Percentiles rank a stretch among this genome's conserved stretches.
Conservation (phyloP, 2,888 invertebrate genomes). For the Mythimna loreyi region DNA sequence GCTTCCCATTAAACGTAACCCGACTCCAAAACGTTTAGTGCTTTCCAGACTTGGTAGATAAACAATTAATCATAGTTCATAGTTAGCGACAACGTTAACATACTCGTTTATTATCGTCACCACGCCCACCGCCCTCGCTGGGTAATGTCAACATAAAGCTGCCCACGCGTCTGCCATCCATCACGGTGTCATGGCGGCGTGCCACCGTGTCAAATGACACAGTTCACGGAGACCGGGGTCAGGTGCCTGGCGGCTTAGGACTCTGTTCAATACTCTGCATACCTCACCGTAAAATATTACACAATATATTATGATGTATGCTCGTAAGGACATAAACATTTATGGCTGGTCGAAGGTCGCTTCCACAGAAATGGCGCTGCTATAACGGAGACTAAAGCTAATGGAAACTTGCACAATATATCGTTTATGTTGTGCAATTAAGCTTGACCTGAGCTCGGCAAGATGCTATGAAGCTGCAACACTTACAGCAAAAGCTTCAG, state of each 20-base stretch:
- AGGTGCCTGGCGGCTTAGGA: background rate
- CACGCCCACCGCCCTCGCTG: conserved; percentile 17
- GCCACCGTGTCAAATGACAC: conserved; percentile 24
- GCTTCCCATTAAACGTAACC: background rate
- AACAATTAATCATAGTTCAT: background rate
- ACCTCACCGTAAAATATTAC: conserved; percentile 21
- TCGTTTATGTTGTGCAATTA: background rate
- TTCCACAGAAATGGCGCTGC: background rate
- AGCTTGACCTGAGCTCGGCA: background rate
- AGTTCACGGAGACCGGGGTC: conserved; percentile 36
- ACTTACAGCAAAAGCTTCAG: background rate
- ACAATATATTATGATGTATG: background rate
- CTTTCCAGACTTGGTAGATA: background rate
- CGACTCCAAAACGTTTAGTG: background rate
- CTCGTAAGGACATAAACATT: background rate
- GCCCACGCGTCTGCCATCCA: conserved; percentile 38
- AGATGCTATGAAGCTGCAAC: background rate
- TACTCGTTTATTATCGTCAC: conserved; percentile 9
- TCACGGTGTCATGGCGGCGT: conserved; percentile 19
- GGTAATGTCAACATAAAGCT: conserved; percentile 18
- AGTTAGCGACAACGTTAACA: background rate
- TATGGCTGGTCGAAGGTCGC: background rate
- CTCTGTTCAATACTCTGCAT: conserved; percentile 10
- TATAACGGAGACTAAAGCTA: background rate
- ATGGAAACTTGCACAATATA: background rate